Base-by-base conservation (phyloP, 2,113 vertebrate species). In the Odocoileus virginianus region DNA sequence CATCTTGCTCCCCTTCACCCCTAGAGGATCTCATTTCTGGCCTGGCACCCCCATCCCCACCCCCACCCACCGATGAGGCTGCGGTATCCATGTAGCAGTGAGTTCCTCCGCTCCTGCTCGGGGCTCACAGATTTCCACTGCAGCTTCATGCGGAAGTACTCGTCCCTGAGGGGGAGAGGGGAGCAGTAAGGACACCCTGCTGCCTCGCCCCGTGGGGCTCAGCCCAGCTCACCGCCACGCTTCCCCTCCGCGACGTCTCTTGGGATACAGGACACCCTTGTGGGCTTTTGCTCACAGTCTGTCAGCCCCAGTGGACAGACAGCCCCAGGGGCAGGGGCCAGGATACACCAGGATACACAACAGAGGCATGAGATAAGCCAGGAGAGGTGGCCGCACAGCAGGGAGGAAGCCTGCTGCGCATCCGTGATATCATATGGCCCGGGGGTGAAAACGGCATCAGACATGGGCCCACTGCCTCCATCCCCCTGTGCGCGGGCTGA, bases 81-180 rank as follows among this genome's bases (percentile, higher is more conserved):
- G 43, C 99, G 99, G 98, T 99, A 99, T 45, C 99, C 99, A 0
- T 99, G 98, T 95, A 99, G 99, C 82, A 99, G 99, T 1, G 99
- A 99, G 98, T 99, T 99, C 93, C 99, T 99, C 97, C 99, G 99
- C 98, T 99, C 99, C 98, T 99, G 99, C 96, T 99, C 99, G 0
- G 99, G 99, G 11, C 99, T 99, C 95, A 99, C 99, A 0, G 99
- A 99, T 85, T 99, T 99, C 99, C 99, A 99, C 98, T 99, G 99
- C 92, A 99, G 99, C 98, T 99, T 99, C 99, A 99, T 99, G 19
- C 99, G 99, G 98, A 99, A 99, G 96, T 99, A 99, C 97, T 99
- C 99, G 0, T 99, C 99, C 81, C 99, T 99, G 95, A 0, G 4
- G 1, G 6, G 17, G 25, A 4, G 36, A 28, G 40, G 16, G 0